A percentile compares a stretch with the other conserved stretches of the same genome.
These are phyloP conservation scores for Diadegma fenestrale DNA, from an alignment of 2,888 invertebrate genomes.

Conservation along the genomic window DNA sequence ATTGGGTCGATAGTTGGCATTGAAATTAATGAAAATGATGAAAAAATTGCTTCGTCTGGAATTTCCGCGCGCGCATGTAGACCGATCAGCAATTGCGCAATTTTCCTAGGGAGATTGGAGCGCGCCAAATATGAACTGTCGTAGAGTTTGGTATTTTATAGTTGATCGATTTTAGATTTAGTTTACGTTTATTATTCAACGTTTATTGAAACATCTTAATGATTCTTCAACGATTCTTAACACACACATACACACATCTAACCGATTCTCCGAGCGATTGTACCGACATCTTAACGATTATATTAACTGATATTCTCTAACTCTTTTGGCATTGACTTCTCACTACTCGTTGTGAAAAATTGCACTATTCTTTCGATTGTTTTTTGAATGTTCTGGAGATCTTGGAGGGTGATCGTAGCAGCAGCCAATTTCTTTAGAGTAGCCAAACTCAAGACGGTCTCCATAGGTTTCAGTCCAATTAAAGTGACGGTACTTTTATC, in stretches of 20 bases:
- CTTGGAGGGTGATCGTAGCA: constrained; percentile 30
- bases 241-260: no score
- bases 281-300: no score
- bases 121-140: constrained; percentile 15
- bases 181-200: not conserved
- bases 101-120: constrained; percentile 13
- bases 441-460: constrained; percentile 24
- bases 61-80: not conserved
- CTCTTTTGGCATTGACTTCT: constrained; percentile 35
- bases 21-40: constrained; percentile 13
- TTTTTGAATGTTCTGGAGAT: constrained; percentile 28
- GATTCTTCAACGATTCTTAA: no score
- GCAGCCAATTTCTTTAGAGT: constrained; percentile 41
- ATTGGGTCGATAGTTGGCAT: constrained; percentile 7
- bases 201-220: not conserved
- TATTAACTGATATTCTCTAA: constrained; percentile 12
- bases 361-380: constrained; percentile 23
- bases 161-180: not conserved
- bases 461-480: constrained; percentile 36
- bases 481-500: constrained; percentile 26
- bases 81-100: constrained; percentile 9
- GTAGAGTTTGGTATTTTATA: constrained; percentile 3
- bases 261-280: no score
- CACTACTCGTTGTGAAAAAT: constrained; percentile 17
- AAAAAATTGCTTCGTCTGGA: constrained; percentile 18